Base-by-base conservation (phyloP, 35 echinoderm and acorn worm genomes). In the Patiria miniata region DNA sequence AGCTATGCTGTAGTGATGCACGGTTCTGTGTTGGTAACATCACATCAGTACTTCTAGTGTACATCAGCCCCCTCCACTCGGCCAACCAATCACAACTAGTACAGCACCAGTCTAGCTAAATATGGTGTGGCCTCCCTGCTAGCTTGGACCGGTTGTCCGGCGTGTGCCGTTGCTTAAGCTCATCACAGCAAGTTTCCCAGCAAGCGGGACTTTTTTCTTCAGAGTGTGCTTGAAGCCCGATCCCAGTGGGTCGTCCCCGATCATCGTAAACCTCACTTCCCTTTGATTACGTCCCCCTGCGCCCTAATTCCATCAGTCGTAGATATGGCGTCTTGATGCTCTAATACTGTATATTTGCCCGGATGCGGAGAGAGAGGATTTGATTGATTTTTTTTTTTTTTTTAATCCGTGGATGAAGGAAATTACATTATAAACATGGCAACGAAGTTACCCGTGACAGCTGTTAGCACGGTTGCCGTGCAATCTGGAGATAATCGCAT, bases 391-490 rank as follows among this genome's bases (percentile, higher is more conserved):
- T n/a, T n/a, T n/a, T n/a, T n/a, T n/a, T n/a, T n/a, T n/a, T 73
- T 73, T 26, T 73, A 26, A 14, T 73, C 29, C 34, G 34, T 23
- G 65, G 65, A 28, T 73, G 65, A 73, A 34, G 65, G 65, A 73
- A 73, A 30, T 28, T 73, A 73, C 26, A 73, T 34, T 26, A n/a
- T 73, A 32, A 73, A 73, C 65, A 73, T 73, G 65, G 38, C 80
- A 82, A 2, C 44, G 14, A 33, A 47, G 39, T 47, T 82, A 53
- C 80, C 78, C 33, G 93, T 93, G 61, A 98, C 95, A 15, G 91
- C 95, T 8, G 94, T 98, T 51, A 94, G 91, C 60, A 98, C 95
- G 8, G 89, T 98, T 76, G 95, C 95, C 37, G 81, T 98, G 47
- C 91, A 92, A 81, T 81, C 90, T 78, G 95, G 92, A 82, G 76